Conservation (phyloP, 2,888 invertebrate species). For the Pyrochroa serraticornis region DNA sequence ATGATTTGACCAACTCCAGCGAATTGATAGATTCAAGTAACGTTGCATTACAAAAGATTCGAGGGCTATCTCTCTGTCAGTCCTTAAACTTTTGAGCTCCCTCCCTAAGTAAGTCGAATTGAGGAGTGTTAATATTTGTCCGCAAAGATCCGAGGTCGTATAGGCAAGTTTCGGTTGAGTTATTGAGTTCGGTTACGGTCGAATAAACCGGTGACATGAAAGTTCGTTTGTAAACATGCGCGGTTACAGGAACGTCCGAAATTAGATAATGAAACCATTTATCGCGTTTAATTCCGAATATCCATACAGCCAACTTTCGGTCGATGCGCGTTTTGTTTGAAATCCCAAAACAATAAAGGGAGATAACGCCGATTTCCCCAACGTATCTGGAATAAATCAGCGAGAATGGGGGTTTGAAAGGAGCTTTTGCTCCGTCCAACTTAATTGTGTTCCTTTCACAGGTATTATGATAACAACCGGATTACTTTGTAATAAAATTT, state of each 20-base stretch:
- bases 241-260: not conserved
- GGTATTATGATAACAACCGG: not conserved
- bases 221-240: constrained; percentile 3
- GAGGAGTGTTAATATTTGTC: no score
- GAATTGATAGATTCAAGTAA: no score
- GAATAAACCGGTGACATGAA: not conserved
- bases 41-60: no score
- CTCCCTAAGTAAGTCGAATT: no score
- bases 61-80: no score
- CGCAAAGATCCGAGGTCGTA: no score
- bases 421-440: not conserved
- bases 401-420: constrained; percentile 1
- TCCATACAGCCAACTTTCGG: constrained; percentile 5
- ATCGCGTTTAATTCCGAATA: constrained; percentile 3
- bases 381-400: constrained; percentile 12
- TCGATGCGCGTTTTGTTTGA: constrained; percentile 14
- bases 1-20: no score
- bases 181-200: no score
- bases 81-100: no score
- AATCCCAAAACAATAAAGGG: constrained; percentile 13
- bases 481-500: no score
- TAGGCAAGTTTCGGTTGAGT: no score
- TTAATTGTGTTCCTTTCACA: constrained; percentile 5
- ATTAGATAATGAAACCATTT: constrained; percentile 7
- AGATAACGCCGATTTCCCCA: constrained; percentile 14